These are phyloP conservation scores for Octonoba sinensis DNA, from an alignment of 2,888 invertebrate genomes.

Conservation along the genomic window DNA sequence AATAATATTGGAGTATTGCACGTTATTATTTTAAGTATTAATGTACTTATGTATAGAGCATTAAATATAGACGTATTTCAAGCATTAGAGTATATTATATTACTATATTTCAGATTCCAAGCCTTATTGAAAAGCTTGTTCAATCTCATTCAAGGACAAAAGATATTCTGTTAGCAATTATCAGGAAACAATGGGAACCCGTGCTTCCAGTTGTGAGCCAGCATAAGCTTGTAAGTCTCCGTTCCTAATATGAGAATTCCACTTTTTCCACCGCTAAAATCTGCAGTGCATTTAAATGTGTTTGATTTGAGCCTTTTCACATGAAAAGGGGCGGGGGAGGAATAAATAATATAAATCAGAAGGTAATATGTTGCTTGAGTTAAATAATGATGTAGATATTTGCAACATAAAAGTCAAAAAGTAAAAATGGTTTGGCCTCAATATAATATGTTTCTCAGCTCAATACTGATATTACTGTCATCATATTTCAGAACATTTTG, in stretches of 20 bases:
- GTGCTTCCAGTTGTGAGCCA: constrained; percentile 75
- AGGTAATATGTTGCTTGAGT: not conserved
- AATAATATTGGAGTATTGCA: too few relatives aligned
- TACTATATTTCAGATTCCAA: constrained; percentile 75
- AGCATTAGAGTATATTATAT: too few relatives aligned
- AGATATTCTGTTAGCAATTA: constrained; percentile 77
- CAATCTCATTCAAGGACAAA: constrained; percentile 12
- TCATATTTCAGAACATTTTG: too few relatives aligned
- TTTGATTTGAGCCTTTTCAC: not conserved
- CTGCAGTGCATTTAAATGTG: not conserved
- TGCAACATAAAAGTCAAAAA: too few relatives aligned
- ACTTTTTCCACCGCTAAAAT: not conserved
- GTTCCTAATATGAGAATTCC: not conserved
- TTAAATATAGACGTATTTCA: too few relatives aligned
- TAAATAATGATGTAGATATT: not conserved
- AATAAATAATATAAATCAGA: not conserved
- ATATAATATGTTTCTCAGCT: too few relatives aligned
- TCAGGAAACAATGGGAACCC: constrained; percentile 84
- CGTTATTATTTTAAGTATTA: too few relatives aligned
- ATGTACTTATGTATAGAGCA: too few relatives aligned
- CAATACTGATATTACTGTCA: too few relatives aligned
- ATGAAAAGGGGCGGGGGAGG: not conserved
- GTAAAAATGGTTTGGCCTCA: too few relatives aligned
- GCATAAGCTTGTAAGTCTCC: constrained; percentile 76
- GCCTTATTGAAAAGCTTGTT: constrained; percentile 77